These are phyloP conservation scores for Lutjanus erythropterus DNA, from an alignment of 2,113 vertebrate genomes.

Conservation along the genomic window DNA sequence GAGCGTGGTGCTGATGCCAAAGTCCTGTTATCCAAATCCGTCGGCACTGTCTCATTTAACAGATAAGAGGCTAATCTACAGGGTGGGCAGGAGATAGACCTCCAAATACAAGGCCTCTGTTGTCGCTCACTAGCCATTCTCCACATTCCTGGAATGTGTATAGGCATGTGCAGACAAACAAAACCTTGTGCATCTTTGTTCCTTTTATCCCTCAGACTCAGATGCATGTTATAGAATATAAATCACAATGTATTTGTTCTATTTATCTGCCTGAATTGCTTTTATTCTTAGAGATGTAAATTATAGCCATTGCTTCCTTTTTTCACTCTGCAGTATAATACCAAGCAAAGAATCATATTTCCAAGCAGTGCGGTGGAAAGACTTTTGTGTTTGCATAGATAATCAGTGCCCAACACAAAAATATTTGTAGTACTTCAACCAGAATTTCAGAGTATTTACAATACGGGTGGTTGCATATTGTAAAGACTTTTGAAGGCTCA, in stretches of 20 bases:
- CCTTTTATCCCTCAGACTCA: slow-evolving; percentile 40
- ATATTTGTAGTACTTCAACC: neutral
- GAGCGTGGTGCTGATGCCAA: slow-evolving; percentile 68
- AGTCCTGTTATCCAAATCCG: slow-evolving; percentile 79
- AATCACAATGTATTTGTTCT: slow-evolving; percentile 56
- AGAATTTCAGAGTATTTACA: slow-evolving; percentile 3
- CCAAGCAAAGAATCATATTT: slow-evolving; percentile 7
- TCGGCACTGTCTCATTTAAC: slow-evolving; percentile 82
- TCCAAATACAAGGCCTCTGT: slow-evolving; percentile 77
- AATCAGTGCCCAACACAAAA: slow-evolving; percentile 1
- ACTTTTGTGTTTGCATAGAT: neutral
- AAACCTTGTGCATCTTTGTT: slow-evolving; percentile 60
- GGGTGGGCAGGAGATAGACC: slow-evolving; percentile 76
- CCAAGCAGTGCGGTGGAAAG: slow-evolving; percentile 1
- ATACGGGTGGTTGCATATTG: neutral
- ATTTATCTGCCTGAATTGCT: slow-evolving; percentile 27
- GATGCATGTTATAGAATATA: slow-evolving; percentile 31
- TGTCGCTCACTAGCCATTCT: slow-evolving; percentile 73
- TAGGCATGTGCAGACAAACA: slow-evolving; percentile 76
- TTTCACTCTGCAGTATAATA: slow-evolving; percentile 2
- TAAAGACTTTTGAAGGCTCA: neutral
- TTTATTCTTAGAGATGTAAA: slow-evolving; percentile 34
- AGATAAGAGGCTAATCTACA: slow-evolving; percentile 83
- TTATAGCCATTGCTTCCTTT: neutral
- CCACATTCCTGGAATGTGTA: slow-evolving; percentile 79